These are phyloP conservation scores for Butastur rufipennis DNA, from an alignment of 2,113 vertebrate genomes.

Conservation along the genomic window DNA sequence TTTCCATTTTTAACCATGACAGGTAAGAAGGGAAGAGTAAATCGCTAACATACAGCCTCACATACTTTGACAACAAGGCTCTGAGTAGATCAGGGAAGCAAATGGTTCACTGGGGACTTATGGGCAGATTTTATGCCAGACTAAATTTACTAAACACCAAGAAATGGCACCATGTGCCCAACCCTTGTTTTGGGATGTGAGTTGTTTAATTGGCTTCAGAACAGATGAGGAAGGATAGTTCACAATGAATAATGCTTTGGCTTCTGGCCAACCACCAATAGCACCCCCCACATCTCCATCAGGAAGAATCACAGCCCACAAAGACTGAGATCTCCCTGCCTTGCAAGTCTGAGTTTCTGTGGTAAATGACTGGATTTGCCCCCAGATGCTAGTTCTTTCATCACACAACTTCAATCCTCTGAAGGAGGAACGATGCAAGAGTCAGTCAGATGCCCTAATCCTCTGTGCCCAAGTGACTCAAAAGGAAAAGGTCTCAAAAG, in stretches of 20 bases:
- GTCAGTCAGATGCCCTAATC: background rate
- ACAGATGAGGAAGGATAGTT: background rate
- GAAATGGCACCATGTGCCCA: conserved; percentile 1
- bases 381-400: background rate
- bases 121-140: background rate
- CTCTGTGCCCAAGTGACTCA: background rate
- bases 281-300: background rate
- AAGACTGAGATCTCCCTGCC: background rate
- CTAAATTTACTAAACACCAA: background rate
- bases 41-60: background rate
- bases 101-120: background rate
- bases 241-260: background rate
- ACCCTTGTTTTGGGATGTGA: background rate
- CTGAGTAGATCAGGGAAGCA: background rate
- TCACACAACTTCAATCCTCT: background rate
- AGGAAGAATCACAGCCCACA: background rate
- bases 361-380: background rate
- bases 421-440: background rate
- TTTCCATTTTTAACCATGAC: background rate
- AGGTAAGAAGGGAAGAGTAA: background rate
- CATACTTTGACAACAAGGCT: background rate
- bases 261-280: background rate
- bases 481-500: background rate
- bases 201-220: background rate
- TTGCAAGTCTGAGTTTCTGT: fast-evolving